Base-by-base conservation (phyloP, 2,797 vertebrate species). In the Sternarchorhynchus goeldii region DNA sequence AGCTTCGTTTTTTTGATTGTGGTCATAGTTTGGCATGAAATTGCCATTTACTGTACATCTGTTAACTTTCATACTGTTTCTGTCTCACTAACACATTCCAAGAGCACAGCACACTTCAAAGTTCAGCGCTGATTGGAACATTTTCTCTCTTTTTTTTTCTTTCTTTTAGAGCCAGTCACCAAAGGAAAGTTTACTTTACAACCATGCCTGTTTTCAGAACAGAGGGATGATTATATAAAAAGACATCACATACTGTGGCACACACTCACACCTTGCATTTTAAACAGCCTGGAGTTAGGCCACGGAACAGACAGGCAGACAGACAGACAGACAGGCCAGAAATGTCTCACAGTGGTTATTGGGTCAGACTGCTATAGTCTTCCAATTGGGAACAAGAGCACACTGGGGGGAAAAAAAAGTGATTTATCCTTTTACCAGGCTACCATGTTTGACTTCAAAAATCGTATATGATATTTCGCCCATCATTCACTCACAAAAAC, bases 221-320 rank as follows among this genome's bases (percentile, higher is more conserved):
- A 64, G 34, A 69, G 65, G 32, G 53, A 36, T 68, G 65, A 73
- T 74, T 66, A 74, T 53, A 68, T 25, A 79, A 53, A 68, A 10
- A 1, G 34, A 10, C 10, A 34, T 67, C 39, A n/a, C 41, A 29
- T 34, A 59, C 55, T 59, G 25, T 18, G 55, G 50, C 32, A 0
- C n/a, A 18, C n/a, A 18, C 18, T 57, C 32, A n/a, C n/a, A 1
- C n/a, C 56, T n/a, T 68, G 68, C 58, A 71, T 75, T 66, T 76
- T 76, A 72, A 74, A 72, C 50, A 71, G 66, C 56, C 41, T 34
- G 0, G 63, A 10, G 21, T 58, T 34, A 21, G 59, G 73, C 66
- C 73, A 65, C 58, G 69, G 29, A 29, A 60, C 34, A 29, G 78
- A 67, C 64, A 66, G 39, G 67, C 21, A 25, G 25, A 7, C 3